phyloP scores from a whole-genome alignment of 2,797 vertebrate genomes.

The Propithecus deckenii region DNA sequence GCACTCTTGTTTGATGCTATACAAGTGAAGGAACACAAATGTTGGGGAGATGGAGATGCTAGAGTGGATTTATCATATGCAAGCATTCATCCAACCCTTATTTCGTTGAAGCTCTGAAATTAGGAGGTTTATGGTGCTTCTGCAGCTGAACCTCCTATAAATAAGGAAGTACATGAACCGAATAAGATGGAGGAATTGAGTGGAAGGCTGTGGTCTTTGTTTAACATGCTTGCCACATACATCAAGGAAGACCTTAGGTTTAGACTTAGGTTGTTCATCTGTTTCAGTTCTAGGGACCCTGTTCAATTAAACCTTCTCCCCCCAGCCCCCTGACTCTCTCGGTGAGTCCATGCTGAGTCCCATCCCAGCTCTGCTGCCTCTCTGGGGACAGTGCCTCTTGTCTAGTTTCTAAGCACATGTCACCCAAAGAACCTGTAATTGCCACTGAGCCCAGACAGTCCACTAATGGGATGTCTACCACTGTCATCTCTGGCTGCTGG shows the following conservation, averaged over 20 bases:
- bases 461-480: background rate
- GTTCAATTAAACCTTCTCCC: background rate
- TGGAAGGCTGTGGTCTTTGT: background rate
- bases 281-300: background rate
- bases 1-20: background rate
- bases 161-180: background rate
- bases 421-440: background rate
- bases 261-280: background rate
- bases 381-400: background rate
- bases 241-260: background rate
- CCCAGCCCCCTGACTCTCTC: background rate
- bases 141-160: no score
- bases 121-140: background rate
- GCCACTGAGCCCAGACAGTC: background rate
- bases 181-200: background rate
- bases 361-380: background rate
- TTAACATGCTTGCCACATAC: background rate
- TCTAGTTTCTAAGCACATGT: background rate
- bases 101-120: background rate
- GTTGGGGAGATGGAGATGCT: background rate
- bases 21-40: background rate
- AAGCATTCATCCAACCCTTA: no score
- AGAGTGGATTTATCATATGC: background rate
- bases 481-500: background rate
- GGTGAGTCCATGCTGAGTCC: background rate